A percentile compares a stretch with the other conserved stretches of the same genome.
These are phyloP conservation scores for Aythya baeri DNA, from an alignment of 2,113 vertebrate genomes.

Conservation along the genomic window DNA sequence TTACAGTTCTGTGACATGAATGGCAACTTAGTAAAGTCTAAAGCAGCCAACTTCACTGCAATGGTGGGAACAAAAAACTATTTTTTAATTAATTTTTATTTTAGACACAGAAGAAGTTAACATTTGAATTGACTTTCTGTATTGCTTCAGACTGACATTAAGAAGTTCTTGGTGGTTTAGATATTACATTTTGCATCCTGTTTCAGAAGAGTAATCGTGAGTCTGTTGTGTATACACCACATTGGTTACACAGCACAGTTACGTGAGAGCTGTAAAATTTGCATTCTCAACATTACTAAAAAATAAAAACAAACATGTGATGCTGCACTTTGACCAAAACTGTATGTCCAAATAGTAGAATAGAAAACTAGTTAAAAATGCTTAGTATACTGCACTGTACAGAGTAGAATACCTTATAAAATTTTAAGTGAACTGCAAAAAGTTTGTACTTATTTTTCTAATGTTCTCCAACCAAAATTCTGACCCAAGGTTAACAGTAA, in stretches of 20 bases:
- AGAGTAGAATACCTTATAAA: slow-evolving; percentile 44
- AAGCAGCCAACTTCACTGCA: not conserved
- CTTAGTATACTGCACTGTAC: not conserved
- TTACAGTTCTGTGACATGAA: not conserved
- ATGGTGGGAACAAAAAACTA: not conserved
- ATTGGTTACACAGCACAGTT: slow-evolving; percentile 48
- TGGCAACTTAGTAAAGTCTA: not conserved
- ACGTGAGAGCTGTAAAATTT: slow-evolving; percentile 56
- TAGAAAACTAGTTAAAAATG: slow-evolving; percentile 35
- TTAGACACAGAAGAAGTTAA: not conserved
- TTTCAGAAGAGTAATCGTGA: slow-evolving; percentile 10
- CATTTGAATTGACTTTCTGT: slow-evolving; percentile 57
- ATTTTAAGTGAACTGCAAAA: slow-evolving; percentile 65
- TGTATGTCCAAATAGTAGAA: slow-evolving; percentile 31
- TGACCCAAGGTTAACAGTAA: not conserved
- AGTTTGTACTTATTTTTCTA: slow-evolving; percentile 43
- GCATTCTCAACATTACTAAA: slow-evolving; percentile 68
- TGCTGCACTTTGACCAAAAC: slow-evolving; percentile 40
- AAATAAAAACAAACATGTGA: slow-evolving; percentile 26
- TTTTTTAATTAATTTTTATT: not conserved
- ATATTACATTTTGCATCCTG: not conserved
- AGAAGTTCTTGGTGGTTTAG: not conserved
- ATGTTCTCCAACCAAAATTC: not conserved
- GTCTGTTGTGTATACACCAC: not conserved
- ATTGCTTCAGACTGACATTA: slow-evolving; percentile 32